These are phyloP conservation scores for Stichodactyla helianthus DNA, from an alignment of 64 coral and sea anemone species.

Conservation along the genomic window DNA sequence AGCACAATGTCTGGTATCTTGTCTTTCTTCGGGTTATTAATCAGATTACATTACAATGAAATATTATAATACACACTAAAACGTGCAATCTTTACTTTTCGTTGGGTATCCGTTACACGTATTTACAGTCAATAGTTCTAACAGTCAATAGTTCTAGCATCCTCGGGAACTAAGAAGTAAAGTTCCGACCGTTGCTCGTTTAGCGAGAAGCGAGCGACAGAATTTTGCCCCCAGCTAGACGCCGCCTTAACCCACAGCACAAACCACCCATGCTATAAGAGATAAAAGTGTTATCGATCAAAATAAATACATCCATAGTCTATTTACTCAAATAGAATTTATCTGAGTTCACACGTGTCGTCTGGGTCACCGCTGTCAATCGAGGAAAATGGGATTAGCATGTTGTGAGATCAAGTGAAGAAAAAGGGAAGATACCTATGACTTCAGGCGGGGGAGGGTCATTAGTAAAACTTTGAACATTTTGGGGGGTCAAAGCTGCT, in stretches of 20 bases:
- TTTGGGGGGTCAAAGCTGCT: too few species aligned
- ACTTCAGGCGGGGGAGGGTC: too few species aligned
- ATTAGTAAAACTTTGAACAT: too few species aligned
- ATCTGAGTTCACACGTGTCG: not conserved
- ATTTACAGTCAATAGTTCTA: not conserved
- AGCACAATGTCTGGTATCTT: not conserved
- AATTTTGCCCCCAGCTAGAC: too few species aligned
- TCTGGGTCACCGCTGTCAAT: too few species aligned
- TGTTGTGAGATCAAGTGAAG: too few species aligned
- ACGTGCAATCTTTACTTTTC: not conserved
- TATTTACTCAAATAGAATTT: not conserved
- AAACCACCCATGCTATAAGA: not conserved
- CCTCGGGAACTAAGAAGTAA: too few species aligned
- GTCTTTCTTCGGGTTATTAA: conserved; percentile 2
- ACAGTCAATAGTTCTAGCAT: not conserved
- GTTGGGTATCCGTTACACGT: not conserved
- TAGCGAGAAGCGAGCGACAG: too few species aligned
- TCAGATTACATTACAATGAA: not conserved
- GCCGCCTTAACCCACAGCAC: too few species aligned
- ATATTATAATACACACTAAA: not conserved
- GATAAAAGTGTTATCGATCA: not conserved
- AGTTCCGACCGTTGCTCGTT: too few species aligned
- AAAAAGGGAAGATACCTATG: too few species aligned
- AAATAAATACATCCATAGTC: not conserved
- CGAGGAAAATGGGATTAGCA: too few species aligned